Base-by-base conservation (phyloP, 2,888 invertebrate species). In the Spodoptera picta region DNA sequence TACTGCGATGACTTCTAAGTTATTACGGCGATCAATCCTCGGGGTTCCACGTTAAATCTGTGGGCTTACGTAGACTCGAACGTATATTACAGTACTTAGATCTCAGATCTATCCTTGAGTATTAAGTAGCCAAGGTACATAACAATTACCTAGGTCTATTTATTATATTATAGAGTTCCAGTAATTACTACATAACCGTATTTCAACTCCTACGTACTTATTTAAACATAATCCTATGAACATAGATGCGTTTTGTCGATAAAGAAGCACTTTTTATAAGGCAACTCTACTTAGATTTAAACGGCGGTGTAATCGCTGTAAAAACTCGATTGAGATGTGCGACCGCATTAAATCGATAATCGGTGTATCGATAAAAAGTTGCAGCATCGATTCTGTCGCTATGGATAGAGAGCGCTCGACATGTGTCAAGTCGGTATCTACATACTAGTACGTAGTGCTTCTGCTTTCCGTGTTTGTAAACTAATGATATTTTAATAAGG, bases 291-390 rank as follows among this genome's bases (percentile, higher is more conserved):
- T 51, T 62, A 66, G 72, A 72, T 80, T 80, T 77, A 82, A 76
- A 77, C 66, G 77, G 69, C 73, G 77, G 79, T 80, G 69, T 77
- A 79, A 85, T 82, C 75, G 61, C 59, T 36, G 75, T 76, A 86
- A 85, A 84, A 85, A 85, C 73, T 80, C 72, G 64, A 83, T 84
- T 79, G 82, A 82, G 84, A 75, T 71, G 80, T 79, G 75, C 72
- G 79, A 70, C 82, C 80, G 81, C 75, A 78, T 82, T 82, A 75
- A 67, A 75, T 62, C 59, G 60, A 61, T 79, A 69, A 78, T 70
- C 67, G 71, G 66, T 78, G 73, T 71, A 76, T 78, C 77, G 79
- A 77, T 76, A 84, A 83, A 81, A 83, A 84, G 70, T 69, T 50
- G 71, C 62, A 65, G 74, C 78, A 73, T 73, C 71, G 74, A 75